These are phyloP conservation scores for Ichneumoninae sp. DNA, from an alignment of 2,888 invertebrate species.

Conservation along the genomic window DNA sequence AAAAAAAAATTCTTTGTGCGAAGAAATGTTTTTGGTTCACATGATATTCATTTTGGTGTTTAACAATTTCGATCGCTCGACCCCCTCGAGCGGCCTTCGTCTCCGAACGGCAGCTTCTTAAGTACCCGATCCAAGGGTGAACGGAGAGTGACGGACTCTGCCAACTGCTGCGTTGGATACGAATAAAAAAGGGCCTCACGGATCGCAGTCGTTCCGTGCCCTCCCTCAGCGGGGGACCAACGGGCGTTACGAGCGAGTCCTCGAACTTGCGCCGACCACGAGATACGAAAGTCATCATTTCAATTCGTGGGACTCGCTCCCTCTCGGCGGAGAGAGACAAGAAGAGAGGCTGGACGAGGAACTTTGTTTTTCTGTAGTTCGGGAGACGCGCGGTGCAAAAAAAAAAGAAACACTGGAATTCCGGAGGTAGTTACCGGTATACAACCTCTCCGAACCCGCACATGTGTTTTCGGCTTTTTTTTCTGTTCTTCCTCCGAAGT, in stretches of 20 bases:
- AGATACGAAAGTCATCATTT: conserved; percentile 16
- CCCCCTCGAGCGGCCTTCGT: conserved; percentile 53
- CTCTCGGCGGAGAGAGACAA: background rate
- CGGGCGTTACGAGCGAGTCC: background rate
- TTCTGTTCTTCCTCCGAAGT: conserved; percentile 22
- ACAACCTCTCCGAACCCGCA: conserved; percentile 32
- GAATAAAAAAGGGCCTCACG: conserved; percentile 75
- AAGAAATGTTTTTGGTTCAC: too few relatives aligned
- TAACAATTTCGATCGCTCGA: background rate
- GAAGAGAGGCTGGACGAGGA: background rate
- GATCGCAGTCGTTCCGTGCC: conserved; percentile 71
- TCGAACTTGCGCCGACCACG: background rate
- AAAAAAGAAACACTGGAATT: conserved; percentile 28
- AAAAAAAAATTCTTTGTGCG: too few relatives aligned
- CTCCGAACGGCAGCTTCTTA: conserved; percentile 44
- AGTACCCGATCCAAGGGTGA: conserved; percentile 32
- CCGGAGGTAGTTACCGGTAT: conserved; percentile 47
- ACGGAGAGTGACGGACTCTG: conserved; percentile 36
- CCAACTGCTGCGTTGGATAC: conserved; percentile 45
- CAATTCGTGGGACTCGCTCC: background rate
- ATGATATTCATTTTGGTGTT: background rate
- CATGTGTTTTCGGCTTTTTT: conserved; percentile 56
- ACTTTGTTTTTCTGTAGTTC: conserved; percentile 13
- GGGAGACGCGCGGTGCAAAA: conserved; percentile 43
- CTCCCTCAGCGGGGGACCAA: conserved; percentile 65